Evolutionary conservation across 2,113 vertebrate species (phyloP), one percentile per base, ranked within the genome.

Genomic region (Eudorcas thomsonii): DNA sequence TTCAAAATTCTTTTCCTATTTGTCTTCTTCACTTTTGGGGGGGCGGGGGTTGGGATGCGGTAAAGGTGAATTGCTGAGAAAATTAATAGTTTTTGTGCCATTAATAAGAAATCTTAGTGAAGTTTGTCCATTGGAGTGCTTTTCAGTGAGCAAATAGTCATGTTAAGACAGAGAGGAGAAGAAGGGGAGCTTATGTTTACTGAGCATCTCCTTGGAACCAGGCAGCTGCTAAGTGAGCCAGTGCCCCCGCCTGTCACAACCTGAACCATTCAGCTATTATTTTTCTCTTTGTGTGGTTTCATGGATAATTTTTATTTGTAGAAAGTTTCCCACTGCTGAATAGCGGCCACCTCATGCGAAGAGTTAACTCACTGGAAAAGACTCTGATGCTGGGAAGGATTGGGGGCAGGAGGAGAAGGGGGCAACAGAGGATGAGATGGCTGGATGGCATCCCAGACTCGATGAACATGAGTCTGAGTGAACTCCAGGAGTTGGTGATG

Each of bases 1-100:
- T 88, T 96, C 36, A 94, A 71, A 90, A 78, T 83, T 78, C 8
- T 54, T 95, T n/a, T 82, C 39, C 12, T 59, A 16, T 80, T 96
- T 1, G 0, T 93, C 10, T 84, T 83, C 6, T 2, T 80, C 14
- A 48, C 33, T 94, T 50, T 7, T 64, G 26, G 16, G 16, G 64
- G 16, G 0, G 30, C 0, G 1, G 30, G 33, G 7, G n/a, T 87
- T 78, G 52, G 64, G 52, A 94, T 74, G 78, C 3, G 14, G 12
- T 55, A 77, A 92, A 43, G 21, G 14, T 55, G 10, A 88, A 77
- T 62, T 94, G 5, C 21, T 97, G 50, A 85, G 13, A 64, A 64
- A 91, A 77, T 77, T 59, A 80, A 23, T 48, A 17, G 6, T 1
- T 82, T 71, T 94, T 43, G 10, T 39, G 28, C 13, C 71, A 84